Percentiles rank a stretch among this genome's conserved stretches.
Evolutionary conservation across 2,888 invertebrate genomes (phyloP).

Genomic region (Periphyllus acericola): DNA sequence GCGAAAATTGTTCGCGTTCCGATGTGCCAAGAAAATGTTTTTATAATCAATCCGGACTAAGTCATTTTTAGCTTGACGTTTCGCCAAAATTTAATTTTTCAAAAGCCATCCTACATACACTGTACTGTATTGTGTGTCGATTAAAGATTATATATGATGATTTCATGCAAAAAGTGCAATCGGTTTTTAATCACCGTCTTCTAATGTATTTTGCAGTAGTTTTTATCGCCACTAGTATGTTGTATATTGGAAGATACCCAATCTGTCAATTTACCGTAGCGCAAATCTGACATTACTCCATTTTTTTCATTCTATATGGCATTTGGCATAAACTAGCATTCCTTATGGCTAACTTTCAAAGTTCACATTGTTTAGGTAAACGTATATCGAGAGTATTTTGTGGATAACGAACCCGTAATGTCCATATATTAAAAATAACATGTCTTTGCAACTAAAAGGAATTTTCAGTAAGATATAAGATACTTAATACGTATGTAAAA

Average conservation of each 20-base stretch:
- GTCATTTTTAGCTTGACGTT: slow-evolving; percentile 60
- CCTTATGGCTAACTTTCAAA: slow-evolving; percentile 20
- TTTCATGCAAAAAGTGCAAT: slow-evolving; percentile 37
- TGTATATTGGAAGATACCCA: slow-evolving; percentile 44
- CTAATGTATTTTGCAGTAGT: background rate
- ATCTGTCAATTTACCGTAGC: slow-evolving; percentile 43
- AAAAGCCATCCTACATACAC: slow-evolving; percentile 15
- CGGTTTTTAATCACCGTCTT: slow-evolving; percentile 10
- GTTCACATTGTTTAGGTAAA: slow-evolving; percentile 34
- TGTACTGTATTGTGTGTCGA: slow-evolving; percentile 13
- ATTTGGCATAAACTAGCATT: slow-evolving; percentile 41
- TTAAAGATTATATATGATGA: slow-evolving; percentile 25
- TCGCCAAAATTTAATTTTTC: slow-evolving; percentile 48
- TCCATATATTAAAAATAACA: background rate
- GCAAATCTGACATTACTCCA: slow-evolving; percentile 16
- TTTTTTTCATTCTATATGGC: slow-evolving; percentile 6
- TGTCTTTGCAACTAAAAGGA: no score
- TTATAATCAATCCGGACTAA: slow-evolving; percentile 59
- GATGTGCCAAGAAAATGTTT: slow-evolving; percentile 61
- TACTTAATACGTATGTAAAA: no score
- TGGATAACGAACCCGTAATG: background rate
- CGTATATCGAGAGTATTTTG: background rate
- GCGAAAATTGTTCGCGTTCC: slow-evolving; percentile 50
- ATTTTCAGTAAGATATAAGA: no score
- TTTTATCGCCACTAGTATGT: background rate